Base-by-base conservation (phyloP, 2,113 vertebrate genomes). In the Ornithorhynchus anatinus region DNA sequence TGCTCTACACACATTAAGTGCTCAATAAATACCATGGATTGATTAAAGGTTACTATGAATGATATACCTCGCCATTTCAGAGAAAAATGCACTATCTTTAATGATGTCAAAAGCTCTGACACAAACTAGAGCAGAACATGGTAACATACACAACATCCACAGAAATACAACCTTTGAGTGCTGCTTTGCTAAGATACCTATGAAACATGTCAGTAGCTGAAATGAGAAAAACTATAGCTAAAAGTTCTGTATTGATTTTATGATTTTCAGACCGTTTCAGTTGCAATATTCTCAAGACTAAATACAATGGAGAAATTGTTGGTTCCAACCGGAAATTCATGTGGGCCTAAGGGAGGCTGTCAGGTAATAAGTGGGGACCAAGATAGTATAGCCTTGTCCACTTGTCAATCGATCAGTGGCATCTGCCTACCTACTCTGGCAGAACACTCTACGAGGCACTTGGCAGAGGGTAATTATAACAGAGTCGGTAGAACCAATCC, bases 11-110 rank as follows among this genome's bases (percentile, higher is more conserved):
- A n/a, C n/a, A n/a, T n/a, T n/a, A n/a, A n/a, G n/a, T n/a, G n/a
- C n/a, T n/a, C n/a, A n/a, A n/a, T n/a, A n/a, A n/a, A n/a, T n/a
- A n/a, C n/a, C n/a, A n/a, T n/a, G n/a, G n/a, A n/a, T n/a, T n/a
- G n/a, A 72, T 48, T 59, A 77, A 77, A 80, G 70, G 70, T 72
- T 63, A 75, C 59, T 71, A 38, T 45, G 59, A 59, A 64, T 59
- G 39, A 56, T 45, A 50, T 27, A 12, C 23, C 47, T 47, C 32
- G 16, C 45, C 47, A 52, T 12, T 75, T 57, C 57, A 56, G 35
- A 23, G 35, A 25, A 66, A 70, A 77, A 71, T 14, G 23, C 22
- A 60, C 5, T 17, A 64, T 51, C 64, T 36, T 51, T 15, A 27
- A 51, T 43, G 11, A 19, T 33, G 27, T 29, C 10, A 53, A 65